Percentiles rank a stretch among this genome's conserved stretches.
Evolutionary conservation across 1,140 invertebrate genomes (phyloP).

Genomic region (Drusus annulatus): DNA sequence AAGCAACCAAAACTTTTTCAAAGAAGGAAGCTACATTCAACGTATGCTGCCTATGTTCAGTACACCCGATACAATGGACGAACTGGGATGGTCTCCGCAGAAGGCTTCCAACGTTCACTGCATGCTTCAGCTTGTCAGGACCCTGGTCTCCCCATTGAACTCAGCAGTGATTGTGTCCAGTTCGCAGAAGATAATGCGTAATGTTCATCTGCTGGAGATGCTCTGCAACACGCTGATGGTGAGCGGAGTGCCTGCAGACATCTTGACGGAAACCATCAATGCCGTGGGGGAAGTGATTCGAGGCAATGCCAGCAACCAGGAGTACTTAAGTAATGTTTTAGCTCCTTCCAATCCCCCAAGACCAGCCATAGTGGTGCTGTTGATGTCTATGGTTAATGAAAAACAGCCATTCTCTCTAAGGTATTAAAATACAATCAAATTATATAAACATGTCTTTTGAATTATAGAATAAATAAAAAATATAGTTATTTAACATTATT

Average conservation of each 20-base stretch:
- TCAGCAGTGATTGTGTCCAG: conserved; percentile 80
- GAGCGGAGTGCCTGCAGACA: conserved; percentile 95
- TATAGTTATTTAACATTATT: too few species aligned
- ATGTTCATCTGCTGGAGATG: conserved; percentile 85
- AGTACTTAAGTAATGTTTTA: conserved; percentile 91
- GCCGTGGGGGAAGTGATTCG: conserved; percentile 96
- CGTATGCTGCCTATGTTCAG: conserved; percentile 90
- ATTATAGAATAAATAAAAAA: too few species aligned
- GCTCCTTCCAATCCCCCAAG: conserved; percentile 93
- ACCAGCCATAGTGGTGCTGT: conserved; percentile 92
- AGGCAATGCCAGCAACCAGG: conserved; percentile 92
- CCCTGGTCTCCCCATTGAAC: conserved; percentile 91
- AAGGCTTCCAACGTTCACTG: conserved; percentile 96
- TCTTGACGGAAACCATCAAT: conserved; percentile 96
- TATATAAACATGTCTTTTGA: too few species aligned
- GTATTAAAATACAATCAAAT: conserved; percentile 52
- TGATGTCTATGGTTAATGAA: conserved; percentile 99
- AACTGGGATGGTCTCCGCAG: conserved; percentile 91
- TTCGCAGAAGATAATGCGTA: conserved; percentile 92
- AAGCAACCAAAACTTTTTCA: conserved; percentile 99
- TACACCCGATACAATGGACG: conserved; percentile 79
- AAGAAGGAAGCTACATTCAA: conserved; percentile 96
- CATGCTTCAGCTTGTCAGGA: conserved; percentile 91
- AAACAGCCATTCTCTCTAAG: conserved; percentile 94
- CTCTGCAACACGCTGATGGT: conserved; percentile 95